These are phyloP conservation scores for Poeciliopsis turrubarensis DNA, from an alignment of 2,113 vertebrate genomes.

Conservation along the genomic window DNA sequence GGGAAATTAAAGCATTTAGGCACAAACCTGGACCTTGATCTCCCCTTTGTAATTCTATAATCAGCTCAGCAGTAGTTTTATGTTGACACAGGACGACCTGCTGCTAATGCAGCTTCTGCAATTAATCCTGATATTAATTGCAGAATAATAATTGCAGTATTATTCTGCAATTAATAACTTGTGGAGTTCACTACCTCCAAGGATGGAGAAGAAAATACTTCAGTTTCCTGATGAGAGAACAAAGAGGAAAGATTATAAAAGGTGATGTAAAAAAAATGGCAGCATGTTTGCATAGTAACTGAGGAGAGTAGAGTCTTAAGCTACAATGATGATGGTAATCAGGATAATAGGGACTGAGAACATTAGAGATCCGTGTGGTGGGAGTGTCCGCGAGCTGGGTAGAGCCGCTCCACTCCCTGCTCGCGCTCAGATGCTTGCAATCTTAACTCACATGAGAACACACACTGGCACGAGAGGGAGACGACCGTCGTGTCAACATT, in stretches of 20 bases:
- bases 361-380: slow-evolving; percentile 35
- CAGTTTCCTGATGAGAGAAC: too few species aligned
- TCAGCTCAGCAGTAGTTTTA: too few species aligned
- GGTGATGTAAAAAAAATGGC: background rate
- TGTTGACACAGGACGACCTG: too few species aligned
- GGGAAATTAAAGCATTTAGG: too few species aligned
- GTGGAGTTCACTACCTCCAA: too few species aligned
- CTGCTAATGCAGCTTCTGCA: too few species aligned
- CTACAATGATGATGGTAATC: background rate
- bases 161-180: too few species aligned
- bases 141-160: too few species aligned
- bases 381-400: slow-evolving; percentile 64
- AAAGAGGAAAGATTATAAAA: background rate
- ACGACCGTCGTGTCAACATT: background rate
- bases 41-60: too few species aligned
- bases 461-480: background rate
- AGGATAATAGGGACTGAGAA: background rate
- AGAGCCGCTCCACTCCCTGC: slow-evolving; percentile 36
- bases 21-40: too few species aligned
- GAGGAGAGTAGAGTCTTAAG: background rate
- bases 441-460: slow-evolving; percentile 26
- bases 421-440: slow-evolving; percentile 35
- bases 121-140: too few species aligned
- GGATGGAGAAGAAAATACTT: background rate
- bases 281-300: accelerated